These are phyloP conservation scores for Seira musarum DNA, from an alignment of 2,888 invertebrate genomes.

Conservation along the genomic window DNA sequence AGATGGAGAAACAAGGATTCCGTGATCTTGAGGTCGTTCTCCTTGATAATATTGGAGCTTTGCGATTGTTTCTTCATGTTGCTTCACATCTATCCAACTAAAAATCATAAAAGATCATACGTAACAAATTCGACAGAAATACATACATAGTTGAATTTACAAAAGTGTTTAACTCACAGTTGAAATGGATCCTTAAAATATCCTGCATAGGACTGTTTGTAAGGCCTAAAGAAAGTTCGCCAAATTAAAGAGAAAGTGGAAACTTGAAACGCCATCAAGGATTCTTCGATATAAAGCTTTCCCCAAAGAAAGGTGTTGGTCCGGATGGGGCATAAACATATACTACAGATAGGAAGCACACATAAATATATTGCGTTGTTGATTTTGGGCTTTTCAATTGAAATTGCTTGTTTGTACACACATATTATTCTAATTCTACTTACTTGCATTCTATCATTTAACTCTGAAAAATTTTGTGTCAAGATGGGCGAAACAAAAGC, in stretches of 20 bases:
- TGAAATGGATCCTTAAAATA: constrained; percentile 33
- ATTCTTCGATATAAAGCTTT: constrained; percentile 1
- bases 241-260: constrained; percentile 47
- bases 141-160: not conserved
- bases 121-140: not conserved
- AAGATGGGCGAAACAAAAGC: constrained; percentile 46
- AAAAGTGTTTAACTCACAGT: constrained; percentile 17
- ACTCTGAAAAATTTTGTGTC: constrained; percentile 44
- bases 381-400: too few species aligned
- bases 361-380: too few species aligned
- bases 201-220: constrained; percentile 30
- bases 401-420: not conserved
- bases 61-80: constrained; percentile 29
- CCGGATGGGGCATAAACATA: constrained; percentile 42
- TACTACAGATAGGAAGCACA: constrained; percentile 11
- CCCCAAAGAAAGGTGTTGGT: constrained; percentile 52
- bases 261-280: constrained; percentile 58
- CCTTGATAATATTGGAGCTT: constrained; percentile 40
- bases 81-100: constrained; percentile 46
- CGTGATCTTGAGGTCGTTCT: constrained; percentile 38
- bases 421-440: not conserved
- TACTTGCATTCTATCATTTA: constrained; percentile 30
- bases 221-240: constrained; percentile 31
- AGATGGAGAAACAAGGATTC: constrained; percentile 56
- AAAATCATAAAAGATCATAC: not conserved